These are phyloP conservation scores for Urocitellus parryii DNA, from an alignment of 2,113 vertebrate genomes.

Conservation along the genomic window DNA sequence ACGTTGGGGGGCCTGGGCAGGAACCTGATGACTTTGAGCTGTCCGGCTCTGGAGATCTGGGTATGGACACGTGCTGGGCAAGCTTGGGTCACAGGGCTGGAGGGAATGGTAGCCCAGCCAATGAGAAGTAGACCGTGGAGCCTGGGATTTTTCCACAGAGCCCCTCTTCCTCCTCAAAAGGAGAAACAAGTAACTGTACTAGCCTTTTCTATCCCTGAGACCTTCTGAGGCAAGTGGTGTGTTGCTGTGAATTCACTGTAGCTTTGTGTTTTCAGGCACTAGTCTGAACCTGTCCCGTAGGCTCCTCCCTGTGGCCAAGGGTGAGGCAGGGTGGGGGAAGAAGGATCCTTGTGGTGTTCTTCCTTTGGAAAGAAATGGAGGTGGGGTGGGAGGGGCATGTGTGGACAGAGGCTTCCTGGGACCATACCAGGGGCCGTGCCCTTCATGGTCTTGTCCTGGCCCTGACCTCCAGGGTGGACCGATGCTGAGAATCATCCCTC, in stretches of 20 bases:
- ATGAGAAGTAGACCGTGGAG: not conserved
- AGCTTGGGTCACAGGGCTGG: not conserved
- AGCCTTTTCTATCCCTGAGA: not conserved
- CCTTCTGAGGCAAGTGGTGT: not conserved
- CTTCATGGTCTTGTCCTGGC: not conserved
- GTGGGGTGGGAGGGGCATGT: conserved; percentile 44
- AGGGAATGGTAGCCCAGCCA: not conserved
- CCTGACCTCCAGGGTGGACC: not conserved
- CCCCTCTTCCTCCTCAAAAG: not conserved
- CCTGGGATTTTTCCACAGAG: not conserved
- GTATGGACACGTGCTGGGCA: conserved; percentile 76
- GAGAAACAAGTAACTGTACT: not conserved
- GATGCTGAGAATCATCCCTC: not conserved
- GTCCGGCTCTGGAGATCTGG: conserved; percentile 93
- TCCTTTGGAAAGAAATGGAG: conserved; percentile 68
- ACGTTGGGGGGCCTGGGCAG: conserved; percentile 70
- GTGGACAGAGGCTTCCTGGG: conserved; percentile 51
- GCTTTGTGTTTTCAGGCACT: conserved; percentile 63
- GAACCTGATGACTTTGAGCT: conserved; percentile 81
- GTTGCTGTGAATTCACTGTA: not conserved
- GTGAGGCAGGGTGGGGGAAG: not conserved
- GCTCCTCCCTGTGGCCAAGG: conserved; percentile 5
- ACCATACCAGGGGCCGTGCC: not conserved
- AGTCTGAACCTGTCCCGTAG: conserved; percentile 74
- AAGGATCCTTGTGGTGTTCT: not conserved